These are phyloP conservation scores for Felis catus DNA, from an alignment of 2,113 vertebrate species.

Conservation along the genomic window DNA sequence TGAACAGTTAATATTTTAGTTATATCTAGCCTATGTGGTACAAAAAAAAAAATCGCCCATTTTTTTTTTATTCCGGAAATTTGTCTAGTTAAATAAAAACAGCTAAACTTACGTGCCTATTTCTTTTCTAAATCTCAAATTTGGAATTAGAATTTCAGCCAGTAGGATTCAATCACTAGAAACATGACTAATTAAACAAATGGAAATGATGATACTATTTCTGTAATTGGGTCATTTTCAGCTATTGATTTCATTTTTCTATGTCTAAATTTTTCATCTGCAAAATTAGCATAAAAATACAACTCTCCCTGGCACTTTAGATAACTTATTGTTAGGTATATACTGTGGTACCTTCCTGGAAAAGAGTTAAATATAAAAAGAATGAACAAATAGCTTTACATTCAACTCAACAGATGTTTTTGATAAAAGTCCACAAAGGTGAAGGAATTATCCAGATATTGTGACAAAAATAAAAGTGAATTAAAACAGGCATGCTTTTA, in stretches of 20 bases:
- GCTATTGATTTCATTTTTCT: not conserved
- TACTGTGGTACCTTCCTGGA: not conserved
- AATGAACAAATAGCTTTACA: slow-evolving; percentile 23
- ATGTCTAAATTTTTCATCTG: not conserved
- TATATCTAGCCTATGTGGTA: not conserved
- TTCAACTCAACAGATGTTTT: not conserved
- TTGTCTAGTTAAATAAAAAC: not conserved
- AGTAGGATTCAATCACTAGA: not conserved
- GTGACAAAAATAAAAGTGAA: not conserved
- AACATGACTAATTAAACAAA: not conserved
- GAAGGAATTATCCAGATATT: not conserved
- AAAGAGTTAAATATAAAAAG: not conserved
- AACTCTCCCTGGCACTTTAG: not conserved
- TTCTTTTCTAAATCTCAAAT: slow-evolving; percentile 7
- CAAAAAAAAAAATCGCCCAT: not conserved
- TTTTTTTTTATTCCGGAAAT: not conserved
- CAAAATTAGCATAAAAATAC: not conserved
- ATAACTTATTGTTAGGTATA: not conserved
- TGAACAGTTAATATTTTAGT: not conserved
- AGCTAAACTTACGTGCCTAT: not conserved
- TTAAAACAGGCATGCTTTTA: not conserved
- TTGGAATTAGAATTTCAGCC: not conserved
- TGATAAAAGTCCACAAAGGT: slow-evolving; percentile 2
- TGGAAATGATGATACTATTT: not conserved
- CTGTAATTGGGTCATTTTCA: not conserved